Percentiles rank a stretch among this genome's conserved stretches.
Evolutionary conservation across 2,888 invertebrate genomes (phyloP).

Genomic region (Habrosyne pyritoides): DNA sequence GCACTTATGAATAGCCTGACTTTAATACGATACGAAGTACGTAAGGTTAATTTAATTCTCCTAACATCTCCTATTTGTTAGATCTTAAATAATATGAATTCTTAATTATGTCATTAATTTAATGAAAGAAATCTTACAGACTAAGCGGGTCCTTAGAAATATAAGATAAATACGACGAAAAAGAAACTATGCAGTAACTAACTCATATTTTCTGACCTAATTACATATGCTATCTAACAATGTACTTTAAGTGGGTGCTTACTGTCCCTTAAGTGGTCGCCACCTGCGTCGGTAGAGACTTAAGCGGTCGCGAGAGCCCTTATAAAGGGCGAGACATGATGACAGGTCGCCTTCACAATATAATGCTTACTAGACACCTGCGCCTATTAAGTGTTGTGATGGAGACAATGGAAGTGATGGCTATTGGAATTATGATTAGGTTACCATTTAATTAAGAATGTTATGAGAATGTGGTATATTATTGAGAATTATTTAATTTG

Average conservation of each 20-base stretch:
- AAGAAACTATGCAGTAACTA: too few species aligned
- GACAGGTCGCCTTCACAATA: conserved; percentile 45
- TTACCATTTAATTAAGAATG: not conserved
- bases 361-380: conserved; percentile 28
- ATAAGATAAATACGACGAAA: too few species aligned
- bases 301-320: conserved; percentile 53
- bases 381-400: conserved; percentile 31
- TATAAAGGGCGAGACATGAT: conserved; percentile 46
- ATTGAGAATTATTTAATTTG: too few species aligned
- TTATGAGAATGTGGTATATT: too few species aligned
- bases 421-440: not conserved
- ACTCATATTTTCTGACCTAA: conserved; percentile 13
- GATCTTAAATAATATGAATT: too few species aligned
- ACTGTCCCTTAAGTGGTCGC: conserved; percentile 45
- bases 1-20: too few species aligned
- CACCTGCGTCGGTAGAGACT: conserved; percentile 47
- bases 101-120: too few species aligned
- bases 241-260: conserved; percentile 11
- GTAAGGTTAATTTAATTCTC: too few species aligned
- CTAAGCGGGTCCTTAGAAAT: too few species aligned
- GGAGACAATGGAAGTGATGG: conserved; percentile 19
- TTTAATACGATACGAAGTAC: too few species aligned
- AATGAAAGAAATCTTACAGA: too few species aligned
- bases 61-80: too few species aligned
- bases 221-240: conserved; percentile 32